Conservation (phyloP, 2,888 invertebrate species). For the Dryocosmus kuriphilus region DNA sequence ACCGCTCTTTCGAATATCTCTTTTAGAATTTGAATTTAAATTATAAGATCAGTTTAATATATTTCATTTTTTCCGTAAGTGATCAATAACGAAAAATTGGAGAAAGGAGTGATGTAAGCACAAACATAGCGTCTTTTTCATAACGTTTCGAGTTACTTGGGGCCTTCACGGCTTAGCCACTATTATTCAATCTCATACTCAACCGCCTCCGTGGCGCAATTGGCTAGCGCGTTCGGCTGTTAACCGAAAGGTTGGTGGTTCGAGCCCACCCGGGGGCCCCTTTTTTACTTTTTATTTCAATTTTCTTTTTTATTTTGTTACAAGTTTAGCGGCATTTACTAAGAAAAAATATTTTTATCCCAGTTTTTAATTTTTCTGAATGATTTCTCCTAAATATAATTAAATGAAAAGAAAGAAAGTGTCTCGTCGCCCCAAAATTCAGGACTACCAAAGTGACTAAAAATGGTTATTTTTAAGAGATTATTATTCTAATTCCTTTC, state of each 20-base stretch:
- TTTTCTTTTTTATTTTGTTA: not conserved
- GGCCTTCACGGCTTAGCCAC: accelerated
- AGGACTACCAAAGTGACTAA: too few species aligned
- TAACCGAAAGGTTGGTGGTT: constrained; percentile 99
- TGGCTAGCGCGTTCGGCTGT: constrained; percentile 90
- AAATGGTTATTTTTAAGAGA: too few species aligned
- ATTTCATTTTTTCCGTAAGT: not conserved
- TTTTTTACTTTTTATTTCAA: constrained; percentile 66
- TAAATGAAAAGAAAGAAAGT: too few species aligned
- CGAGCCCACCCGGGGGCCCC: constrained; percentile 95
- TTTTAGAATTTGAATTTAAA: not conserved
- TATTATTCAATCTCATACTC: not conserved
- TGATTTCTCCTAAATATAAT: too few species aligned
- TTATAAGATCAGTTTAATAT: not conserved
- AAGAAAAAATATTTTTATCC: too few species aligned
- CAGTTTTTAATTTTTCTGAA: too few species aligned
- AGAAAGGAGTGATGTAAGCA: not conserved
- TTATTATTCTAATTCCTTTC: too few species aligned
- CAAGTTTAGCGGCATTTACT: too few species aligned
- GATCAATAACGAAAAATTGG: not conserved
- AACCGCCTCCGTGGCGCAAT: constrained; percentile 60
- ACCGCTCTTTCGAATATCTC: not conserved
- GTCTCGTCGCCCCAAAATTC: too few species aligned
- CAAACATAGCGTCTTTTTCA: not conserved
- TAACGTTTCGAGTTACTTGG: accelerated